phyloP scores from a whole-genome alignment of 2,888 invertebrate genomes.

The Ptilodon capucinus region DNA sequence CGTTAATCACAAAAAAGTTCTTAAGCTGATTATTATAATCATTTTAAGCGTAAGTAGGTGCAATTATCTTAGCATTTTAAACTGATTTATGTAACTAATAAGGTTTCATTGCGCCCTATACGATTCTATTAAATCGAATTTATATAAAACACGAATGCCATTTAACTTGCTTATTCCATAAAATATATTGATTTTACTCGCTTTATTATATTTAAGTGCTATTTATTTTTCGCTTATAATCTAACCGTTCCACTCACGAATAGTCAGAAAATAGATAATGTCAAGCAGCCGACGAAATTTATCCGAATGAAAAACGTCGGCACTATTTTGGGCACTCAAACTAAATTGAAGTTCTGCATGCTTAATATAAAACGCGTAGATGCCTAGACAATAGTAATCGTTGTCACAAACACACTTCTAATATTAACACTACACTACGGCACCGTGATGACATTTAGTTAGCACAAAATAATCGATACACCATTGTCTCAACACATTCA shows the following conservation, averaged over 20 bases:
- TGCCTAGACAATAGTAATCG: slow-evolving; percentile 80
- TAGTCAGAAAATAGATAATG: slow-evolving; percentile 62
- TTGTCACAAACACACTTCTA: slow-evolving; percentile 79
- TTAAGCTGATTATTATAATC: too few relatives aligned
- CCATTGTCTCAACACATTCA: slow-evolving; percentile 81
- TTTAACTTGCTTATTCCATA: too few relatives aligned
- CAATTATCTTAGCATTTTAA: too few relatives aligned
- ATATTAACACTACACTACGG: slow-evolving; percentile 81
- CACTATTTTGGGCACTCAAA: slow-evolving; percentile 76
- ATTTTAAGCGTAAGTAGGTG: too few relatives aligned
- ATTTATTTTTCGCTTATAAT: slow-evolving; percentile 33
- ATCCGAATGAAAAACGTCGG: slow-evolving; percentile 59
- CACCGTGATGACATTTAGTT: slow-evolving; percentile 81
- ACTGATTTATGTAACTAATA: too few relatives aligned
- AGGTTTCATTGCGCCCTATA: too few relatives aligned
- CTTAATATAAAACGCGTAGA: slow-evolving; percentile 80
- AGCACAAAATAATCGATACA: slow-evolving; percentile 82
- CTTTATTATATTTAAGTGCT: slow-evolving; percentile 12
- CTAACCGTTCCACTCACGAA: slow-evolving; percentile 45
- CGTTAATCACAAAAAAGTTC: too few relatives aligned
- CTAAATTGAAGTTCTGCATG: slow-evolving; percentile 72
- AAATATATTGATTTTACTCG: too few relatives aligned
- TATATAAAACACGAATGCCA: too few relatives aligned
- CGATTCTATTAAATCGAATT: too few relatives aligned
- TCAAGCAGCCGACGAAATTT: slow-evolving; percentile 59